These are phyloP conservation scores for Podarcis lilfordi DNA, from an alignment of 2,797 vertebrate genomes.

Conservation along the genomic window DNA sequence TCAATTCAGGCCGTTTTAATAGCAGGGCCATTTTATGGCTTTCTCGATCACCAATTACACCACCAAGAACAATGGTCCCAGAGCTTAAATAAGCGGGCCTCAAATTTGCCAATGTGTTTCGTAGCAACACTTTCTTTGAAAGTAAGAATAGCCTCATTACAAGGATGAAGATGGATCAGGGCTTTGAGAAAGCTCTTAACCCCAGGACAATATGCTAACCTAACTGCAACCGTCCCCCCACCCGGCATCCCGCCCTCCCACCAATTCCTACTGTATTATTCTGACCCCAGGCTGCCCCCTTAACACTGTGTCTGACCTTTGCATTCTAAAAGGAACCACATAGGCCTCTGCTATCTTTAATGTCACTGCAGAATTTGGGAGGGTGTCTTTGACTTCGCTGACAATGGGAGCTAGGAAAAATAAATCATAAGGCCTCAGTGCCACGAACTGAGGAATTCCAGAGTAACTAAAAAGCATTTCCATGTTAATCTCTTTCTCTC, in stretches of 20 bases:
- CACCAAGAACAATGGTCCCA: constrained; percentile 75
- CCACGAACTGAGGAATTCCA: constrained; percentile 79
- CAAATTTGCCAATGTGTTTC: constrained; percentile 78
- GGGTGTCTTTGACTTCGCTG: constrained; percentile 76
- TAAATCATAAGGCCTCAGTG: constrained; percentile 80
- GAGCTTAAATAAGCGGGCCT: constrained; percentile 72
- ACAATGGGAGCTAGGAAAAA: constrained; percentile 83
- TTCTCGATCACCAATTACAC: constrained; percentile 81
- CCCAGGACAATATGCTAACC: constrained; percentile 73
- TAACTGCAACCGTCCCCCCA: constrained; percentile 67
- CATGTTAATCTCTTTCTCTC: constrained; percentile 56
- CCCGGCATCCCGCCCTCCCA: background rate
- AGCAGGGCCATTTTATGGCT: constrained; percentile 77
- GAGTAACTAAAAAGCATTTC: constrained; percentile 70
- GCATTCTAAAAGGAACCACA: constrained; percentile 75
- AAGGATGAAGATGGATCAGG: constrained; percentile 77
- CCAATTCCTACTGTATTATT: constrained; percentile 74
- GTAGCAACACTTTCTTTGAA: constrained; percentile 77
- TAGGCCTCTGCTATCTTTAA: constrained; percentile 74
- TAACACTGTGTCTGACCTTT: constrained; percentile 83
- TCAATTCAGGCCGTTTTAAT: constrained; percentile 64
- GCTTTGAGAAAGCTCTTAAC: constrained; percentile 70
- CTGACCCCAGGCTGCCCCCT: constrained; percentile 83
- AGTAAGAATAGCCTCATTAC: constrained; percentile 61
- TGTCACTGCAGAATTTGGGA: constrained; percentile 74